Evolutionary conservation across 2,888 invertebrate genomes (phyloP), one percentile per base, ranked within the genome.

Genomic region (Standfussiana lucernea): DNA sequence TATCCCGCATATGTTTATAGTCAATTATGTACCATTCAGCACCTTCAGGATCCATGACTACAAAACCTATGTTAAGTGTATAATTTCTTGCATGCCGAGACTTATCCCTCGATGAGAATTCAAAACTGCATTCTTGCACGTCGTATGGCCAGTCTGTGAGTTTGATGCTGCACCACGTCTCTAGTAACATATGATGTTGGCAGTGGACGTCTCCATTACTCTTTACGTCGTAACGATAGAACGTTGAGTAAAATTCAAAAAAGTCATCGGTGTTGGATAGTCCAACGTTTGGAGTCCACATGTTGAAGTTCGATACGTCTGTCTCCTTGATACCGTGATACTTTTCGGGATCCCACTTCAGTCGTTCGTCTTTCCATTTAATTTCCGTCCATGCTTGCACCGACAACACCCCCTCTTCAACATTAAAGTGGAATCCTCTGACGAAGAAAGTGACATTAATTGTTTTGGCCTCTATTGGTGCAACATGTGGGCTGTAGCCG

Each of bases 71-170:
- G n/a, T 64, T 53, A 11, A 81, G 15, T 40, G n/a, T 47, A 28
- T 73, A 53, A 62, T 53, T 35, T 79, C 2, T 21, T 35, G 35
- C 18, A 18, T 28, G 28, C 3, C 10, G 21, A 3, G 61, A n/a
- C 24, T 45, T 40, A 11, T 77, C 35, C 32, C 1, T 61, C 0
- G 76, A 11, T 3, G 83, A 85, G 24, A 90, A 87, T 28, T 81
- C 84, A 18, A 90, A 75, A 0, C 74, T 81, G 69, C 94, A 94
- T n/a, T 86, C 85, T 67, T 92, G 91, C 0, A 79, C 72, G 42
- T 93, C 91, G 62, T 90, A 91, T 0, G 94, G 91, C 93, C 94
- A 94, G 32, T 92, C 84, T 0, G 64, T 84, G 0, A 93, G 73
- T 40, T 90, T 87, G 0, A 89, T 75, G 0, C 56, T 72, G 62